Evolutionary conservation across 2,113 vertebrate genomes (phyloP), one percentile per base, ranked within the genome.

Genomic region (Neolamprologus fasciatus): DNA sequence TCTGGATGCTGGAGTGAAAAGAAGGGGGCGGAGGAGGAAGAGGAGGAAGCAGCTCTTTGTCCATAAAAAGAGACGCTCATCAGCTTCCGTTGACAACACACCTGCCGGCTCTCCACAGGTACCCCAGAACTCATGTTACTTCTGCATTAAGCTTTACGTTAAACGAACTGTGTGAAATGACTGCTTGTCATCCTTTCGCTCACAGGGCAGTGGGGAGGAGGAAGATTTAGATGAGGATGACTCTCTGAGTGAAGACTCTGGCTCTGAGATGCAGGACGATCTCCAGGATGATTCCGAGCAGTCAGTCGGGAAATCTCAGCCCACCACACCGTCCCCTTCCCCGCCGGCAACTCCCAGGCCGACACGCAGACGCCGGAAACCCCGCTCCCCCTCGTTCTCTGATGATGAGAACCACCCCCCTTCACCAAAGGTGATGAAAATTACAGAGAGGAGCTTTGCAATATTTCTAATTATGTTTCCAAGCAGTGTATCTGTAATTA

Each of bases 41-140:
- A 98, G 97, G 76, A 96, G 98, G 93, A 99, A 98, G 97, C 97
- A 98, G 91, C 98, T 98, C 87, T 99, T 99, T 92, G 98, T 98
- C 86, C 98, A 99, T 92, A 99, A 99, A 95, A 99, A 99, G 94
- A 98, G 98, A 91, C 98, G 98, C 21, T 97, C 97, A 2, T 98
- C 98, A 23, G 81, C 98, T 5, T 99, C 98, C 1, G 97, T 99
- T 58, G 98, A 99, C 94, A 99, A 98, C 93, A 98, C 98, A 1
- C 98, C 98, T 21, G 98, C 95, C 11, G 98, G 98, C 13, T 99
- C 98, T 86, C 98, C 98, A 87, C 98, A 99, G 98, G 98, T 99
- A 97, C 50, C 28, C 35, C 6, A 53, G 83, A 28, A 58, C 9
- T 3, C 37, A 28, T 12, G 21, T 26, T 35, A 81, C 79, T 33